Base-by-base conservation (phyloP, 2,797 vertebrate species). In the Melopsittacus undulatus region DNA sequence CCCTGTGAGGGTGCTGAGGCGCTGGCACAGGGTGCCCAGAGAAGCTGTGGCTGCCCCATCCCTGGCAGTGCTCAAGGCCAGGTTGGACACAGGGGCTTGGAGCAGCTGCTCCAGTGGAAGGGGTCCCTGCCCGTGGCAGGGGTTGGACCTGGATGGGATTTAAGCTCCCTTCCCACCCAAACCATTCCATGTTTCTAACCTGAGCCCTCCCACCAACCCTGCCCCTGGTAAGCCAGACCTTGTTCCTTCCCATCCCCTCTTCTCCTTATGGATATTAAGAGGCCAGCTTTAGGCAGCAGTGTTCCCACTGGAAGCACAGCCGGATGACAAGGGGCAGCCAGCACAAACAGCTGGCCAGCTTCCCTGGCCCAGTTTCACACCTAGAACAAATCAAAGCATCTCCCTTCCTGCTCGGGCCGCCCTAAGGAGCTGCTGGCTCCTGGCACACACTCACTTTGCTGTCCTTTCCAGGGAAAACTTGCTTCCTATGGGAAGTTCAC, bases 331-430 rank as follows among this genome's bases (percentile, higher is more conserved):
- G 80, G 34, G 19, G 32, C 38, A 94, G 91, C 93, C 92, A 91
- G 68, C 24, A 83, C 19, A 89, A 95, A 93, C 89, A 93, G 79
- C 91, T 91, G 95, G 90, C 87, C 94, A 68, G 22, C 5, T 77
- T 91, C 82, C 76, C 84, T 87, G 92, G 92, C 91, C 84, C 80
- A 89, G 32, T 85, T 93, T 95, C 90, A 94, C 93, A 97, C 95
- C 94, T 94, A 93, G 82, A 92, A 92, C 81, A 85, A 95, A 92
- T 91, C 72, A 48, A 85, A 95, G 52, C 68, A 59, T 89, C 95
- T 93, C 95, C 91, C 96, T 97, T 96, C 96, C 94, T 96, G 75
- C 79, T 59, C 62, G 48, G 76, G 92, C 82, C 87, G 89, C 87
- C 93, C 57, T 22, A 49, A 66, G 91, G 94, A 94, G 30, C 42